Evolutionary conservation across 2,797 vertebrate genomes (phyloP), one percentile per base, ranked within the genome.

Genomic region (Halcyon chelicuti): DNA sequence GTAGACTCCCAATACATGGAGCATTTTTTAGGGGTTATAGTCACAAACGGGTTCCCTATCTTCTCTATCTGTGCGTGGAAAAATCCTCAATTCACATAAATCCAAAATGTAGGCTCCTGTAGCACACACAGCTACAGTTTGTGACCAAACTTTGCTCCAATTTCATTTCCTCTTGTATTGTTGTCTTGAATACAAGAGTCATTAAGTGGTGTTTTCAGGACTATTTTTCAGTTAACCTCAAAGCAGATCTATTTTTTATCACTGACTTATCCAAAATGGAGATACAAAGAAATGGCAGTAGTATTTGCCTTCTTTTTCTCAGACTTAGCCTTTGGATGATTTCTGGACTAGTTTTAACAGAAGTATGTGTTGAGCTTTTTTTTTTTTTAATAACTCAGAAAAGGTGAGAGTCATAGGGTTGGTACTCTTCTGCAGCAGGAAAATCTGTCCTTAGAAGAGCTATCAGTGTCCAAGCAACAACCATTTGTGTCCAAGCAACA

Each of bases 401-500:
- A 46, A 22, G 2, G 7, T 83, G 40, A 75, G 33, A 91, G 42
- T 58, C 21, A 16, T 13, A 19, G 31, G 5, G 6, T 31, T 85
- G 35, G 33, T 71, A 28, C 37, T 79, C 14, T 74, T 63, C 72
- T 91, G 16, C 16, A 58, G 63, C 29, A 70, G 85, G n/a, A 57
- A 85, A 79, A 80, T 17, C n/a, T 54, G 7, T 74, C 40, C 44
- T 90, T 67, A 80, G 46, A 72, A 77, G 33, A 84, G 37, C 66
- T 78, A 35, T 63, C 72, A 51, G 61, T 57, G 49, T 92, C 80
- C 73, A 81, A 75, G 72, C 22, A 94, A 74, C 76, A 71, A 57
- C 9, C 62, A 72, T 78, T 88, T 93, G 66, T 86, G 76, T 88
- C 65, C 91, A 68, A 90, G 85, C 74, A 95, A 92, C 62, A 70